phyloP scores from a whole-genome alignment of 2,113 vertebrate genomes.

The Halichoerus grypus region DNA sequence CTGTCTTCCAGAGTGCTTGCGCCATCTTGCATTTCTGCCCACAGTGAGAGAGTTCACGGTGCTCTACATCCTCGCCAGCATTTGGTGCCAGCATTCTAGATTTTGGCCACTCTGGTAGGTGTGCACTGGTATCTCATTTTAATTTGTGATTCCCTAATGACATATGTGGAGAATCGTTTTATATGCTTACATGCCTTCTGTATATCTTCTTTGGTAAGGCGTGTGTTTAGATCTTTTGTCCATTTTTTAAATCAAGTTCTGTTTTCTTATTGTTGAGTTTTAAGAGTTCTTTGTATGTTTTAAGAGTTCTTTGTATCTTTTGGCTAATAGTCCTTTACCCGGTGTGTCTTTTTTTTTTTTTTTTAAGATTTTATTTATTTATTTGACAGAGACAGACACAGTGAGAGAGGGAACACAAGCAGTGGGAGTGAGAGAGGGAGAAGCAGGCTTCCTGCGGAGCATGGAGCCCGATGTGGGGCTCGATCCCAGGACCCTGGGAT shows the following conservation, averaged over 20 bases:
- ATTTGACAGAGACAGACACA: no score
- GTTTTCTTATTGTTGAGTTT: background rate
- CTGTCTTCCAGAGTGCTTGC: background rate
- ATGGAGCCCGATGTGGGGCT: no score
- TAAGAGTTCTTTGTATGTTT: background rate
- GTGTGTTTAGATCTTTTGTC: background rate
- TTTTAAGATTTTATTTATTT: no score
- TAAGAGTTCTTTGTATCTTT: background rate
- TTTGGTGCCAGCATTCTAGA: background rate
- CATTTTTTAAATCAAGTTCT: background rate
- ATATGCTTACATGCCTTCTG: background rate
- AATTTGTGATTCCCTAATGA: background rate
- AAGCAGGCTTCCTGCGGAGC: no score
- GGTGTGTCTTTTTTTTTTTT: background rate
- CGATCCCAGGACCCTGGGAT: no score
- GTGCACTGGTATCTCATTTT: background rate
- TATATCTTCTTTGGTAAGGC: background rate
- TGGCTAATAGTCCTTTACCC: background rate
- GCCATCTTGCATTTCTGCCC: background rate
- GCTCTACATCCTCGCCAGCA: background rate
- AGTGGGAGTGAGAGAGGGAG: no score
- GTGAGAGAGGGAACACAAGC: no score
- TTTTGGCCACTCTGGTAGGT: background rate
- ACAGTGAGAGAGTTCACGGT: background rate
- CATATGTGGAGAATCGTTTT: background rate